These are phyloP conservation scores for Sinotaia quadrata DNA, from an alignment of 2,888 invertebrate species.

Conservation along the genomic window DNA sequence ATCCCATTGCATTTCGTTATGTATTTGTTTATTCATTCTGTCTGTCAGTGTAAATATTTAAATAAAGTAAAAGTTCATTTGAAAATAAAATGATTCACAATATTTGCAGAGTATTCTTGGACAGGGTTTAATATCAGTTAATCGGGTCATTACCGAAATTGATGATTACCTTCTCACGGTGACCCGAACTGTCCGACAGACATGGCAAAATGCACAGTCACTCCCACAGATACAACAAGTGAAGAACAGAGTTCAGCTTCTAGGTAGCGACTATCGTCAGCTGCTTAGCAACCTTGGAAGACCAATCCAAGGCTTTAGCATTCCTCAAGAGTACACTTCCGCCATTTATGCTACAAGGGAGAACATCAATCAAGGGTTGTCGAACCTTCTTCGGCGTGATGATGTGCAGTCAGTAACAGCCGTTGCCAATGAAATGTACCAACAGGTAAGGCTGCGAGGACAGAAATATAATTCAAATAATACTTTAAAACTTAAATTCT, in stretches of 20 bases:
- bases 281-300: slow-evolving; percentile 6
- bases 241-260: not conserved
- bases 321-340: slow-evolving; percentile 38
- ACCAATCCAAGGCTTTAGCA: not conserved
- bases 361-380: slow-evolving; percentile 39
- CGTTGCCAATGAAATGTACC: slow-evolving; percentile 45
- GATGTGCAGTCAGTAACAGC: slow-evolving; percentile 39
- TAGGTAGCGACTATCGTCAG: slow-evolving; percentile 19
- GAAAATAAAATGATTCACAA: not conserved
- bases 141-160: not conserved
- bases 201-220: not conserved
- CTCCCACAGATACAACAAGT: not conserved
- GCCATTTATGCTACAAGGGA: slow-evolving; percentile 34
- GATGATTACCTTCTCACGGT: not conserved
- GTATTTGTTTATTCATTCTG: not conserved
- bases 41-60: not conserved
- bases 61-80: not conserved
- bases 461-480: too few species aligned
- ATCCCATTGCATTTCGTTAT: not conserved
- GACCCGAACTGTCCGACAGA: not conserved
- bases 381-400: slow-evolving; percentile 37
- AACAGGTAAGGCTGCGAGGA: slow-evolving; percentile 52
- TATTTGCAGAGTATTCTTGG: not conserved
- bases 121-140: not conserved
- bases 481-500: too few species aligned